Percentiles rank a stretch among this genome's conserved stretches.
Conservation (phyloP, 2,797 vertebrate species). For the Silurus lanzhouensis region DNA sequence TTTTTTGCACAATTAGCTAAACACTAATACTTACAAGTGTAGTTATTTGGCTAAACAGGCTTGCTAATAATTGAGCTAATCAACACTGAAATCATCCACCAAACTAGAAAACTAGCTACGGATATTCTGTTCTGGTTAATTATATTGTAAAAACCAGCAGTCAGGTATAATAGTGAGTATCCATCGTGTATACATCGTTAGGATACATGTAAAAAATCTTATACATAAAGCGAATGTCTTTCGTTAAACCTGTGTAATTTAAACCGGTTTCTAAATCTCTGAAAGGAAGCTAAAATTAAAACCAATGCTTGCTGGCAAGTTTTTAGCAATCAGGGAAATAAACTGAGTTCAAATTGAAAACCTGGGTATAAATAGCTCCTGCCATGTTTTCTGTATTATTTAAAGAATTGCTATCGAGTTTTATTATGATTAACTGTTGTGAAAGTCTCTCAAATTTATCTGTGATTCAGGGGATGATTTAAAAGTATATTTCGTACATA, state of each 20-base stretch:
- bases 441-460: neutral
- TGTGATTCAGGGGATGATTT: neutral
- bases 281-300: neutral
- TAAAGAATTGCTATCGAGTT: neutral
- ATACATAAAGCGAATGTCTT: too few relatives aligned
- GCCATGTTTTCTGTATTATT: too few relatives aligned
- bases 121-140: neutral
- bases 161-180: neutral
- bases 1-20: neutral
- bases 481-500: neutral
- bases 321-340: neutral
- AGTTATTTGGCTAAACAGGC: neutral
- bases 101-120: neutral
- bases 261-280: neutral
- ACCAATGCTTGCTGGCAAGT: neutral
- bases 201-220: neutral
- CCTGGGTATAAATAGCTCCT: neutral
- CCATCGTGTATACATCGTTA: neutral
- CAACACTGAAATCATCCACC: neutral
- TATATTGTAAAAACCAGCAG: neutral
- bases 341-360: too few relatives aligned
- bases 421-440: neutral
- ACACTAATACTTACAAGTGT: neutral
- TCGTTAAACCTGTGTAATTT: neutral
- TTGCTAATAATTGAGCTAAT: neutral